Percentiles rank a stretch among this genome's conserved stretches.
phyloP scores from a whole-genome alignment of 1,140 invertebrate species.

The Zaprionus kolodkinae region DNA sequence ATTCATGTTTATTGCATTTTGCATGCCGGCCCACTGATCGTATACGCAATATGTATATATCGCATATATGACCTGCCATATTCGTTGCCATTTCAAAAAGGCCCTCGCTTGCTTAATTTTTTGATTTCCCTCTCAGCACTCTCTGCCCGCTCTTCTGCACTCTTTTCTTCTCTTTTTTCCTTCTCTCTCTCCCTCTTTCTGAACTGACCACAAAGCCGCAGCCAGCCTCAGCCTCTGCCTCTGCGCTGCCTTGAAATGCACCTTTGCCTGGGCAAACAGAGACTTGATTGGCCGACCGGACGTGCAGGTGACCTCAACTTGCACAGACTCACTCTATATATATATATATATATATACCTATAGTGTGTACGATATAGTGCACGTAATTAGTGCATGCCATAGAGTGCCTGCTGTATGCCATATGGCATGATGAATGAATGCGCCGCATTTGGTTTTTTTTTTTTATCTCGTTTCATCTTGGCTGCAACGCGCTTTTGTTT shows the following conservation, averaged over 20 bases:
- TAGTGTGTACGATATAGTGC: slow-evolving; percentile 33
- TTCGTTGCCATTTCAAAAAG: slow-evolving; percentile 46
- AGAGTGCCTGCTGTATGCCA: slow-evolving; percentile 35
- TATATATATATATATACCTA: slow-evolving; percentile 1
- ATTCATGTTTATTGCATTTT: slow-evolving; percentile 73
- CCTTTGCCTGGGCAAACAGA: slow-evolving; percentile 61
- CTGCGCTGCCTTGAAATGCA: slow-evolving; percentile 46
- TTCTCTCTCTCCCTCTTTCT: neutral
- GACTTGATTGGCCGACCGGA: slow-evolving; percentile 63
- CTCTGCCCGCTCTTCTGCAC: neutral
- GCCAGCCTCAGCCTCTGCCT: no score
- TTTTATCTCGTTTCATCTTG: neutral
- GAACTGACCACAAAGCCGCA: slow-evolving; percentile 59
- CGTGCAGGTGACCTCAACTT: slow-evolving; percentile 53
- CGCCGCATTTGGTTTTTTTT: neutral
- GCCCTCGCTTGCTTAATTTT: slow-evolving; percentile 55
- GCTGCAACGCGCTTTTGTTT: slow-evolving; percentile 46
- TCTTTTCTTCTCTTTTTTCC: no score
- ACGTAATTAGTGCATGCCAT: slow-evolving; percentile 34
- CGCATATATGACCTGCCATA: slow-evolving; percentile 1
- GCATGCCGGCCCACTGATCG: slow-evolving; percentile 31
- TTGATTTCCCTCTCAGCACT: slow-evolving; percentile 10
- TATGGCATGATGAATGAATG: slow-evolving; percentile 6
- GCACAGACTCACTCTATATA: slow-evolving; percentile 1
- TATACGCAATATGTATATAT: neutral